Evolutionary conservation across 1,140 invertebrate species (phyloP).

Genomic region (Eriocheir sinensis): DNA sequence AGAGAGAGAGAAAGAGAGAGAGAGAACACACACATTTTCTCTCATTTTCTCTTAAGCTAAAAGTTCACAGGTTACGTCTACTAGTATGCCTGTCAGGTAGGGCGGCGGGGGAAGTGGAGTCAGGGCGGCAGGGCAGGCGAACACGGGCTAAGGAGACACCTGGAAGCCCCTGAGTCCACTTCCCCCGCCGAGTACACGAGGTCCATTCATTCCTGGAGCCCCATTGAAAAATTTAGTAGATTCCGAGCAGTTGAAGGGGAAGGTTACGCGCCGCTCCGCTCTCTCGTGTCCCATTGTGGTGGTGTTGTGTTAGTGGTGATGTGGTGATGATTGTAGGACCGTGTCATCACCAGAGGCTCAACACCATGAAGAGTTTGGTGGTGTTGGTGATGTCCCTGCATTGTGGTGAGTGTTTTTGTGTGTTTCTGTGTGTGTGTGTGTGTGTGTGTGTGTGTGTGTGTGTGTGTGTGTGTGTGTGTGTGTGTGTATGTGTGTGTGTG

Average conservation of each 20-base stretch:
- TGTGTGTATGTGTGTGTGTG: too few relatives aligned
- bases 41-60: too few relatives aligned
- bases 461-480: too few relatives aligned
- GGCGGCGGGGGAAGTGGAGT: slow-evolving; percentile 66
- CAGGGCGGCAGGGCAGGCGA: background rate
- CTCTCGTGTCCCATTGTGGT: background rate
- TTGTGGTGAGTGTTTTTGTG: slow-evolving; percentile 58
- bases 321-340: slow-evolving; percentile 19
- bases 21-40: slow-evolving; percentile 38
- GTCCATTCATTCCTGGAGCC: slow-evolving; percentile 74
- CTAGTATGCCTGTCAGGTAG: slow-evolving; percentile 70
- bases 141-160: background rate
- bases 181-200: slow-evolving; percentile 74
- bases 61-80: slow-evolving; percentile 60
- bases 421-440: slow-evolving; percentile 30
- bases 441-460: slow-evolving; percentile 22
- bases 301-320: background rate
- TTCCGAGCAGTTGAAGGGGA: slow-evolving; percentile 46
- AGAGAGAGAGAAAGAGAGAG: slow-evolving; percentile 8
- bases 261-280: slow-evolving; percentile 21
- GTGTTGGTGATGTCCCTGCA: background rate
- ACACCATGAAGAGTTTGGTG: slow-evolving; percentile 49
- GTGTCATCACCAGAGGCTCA: background rate
- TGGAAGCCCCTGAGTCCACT: background rate
- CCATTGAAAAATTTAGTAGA: slow-evolving; percentile 77